These are phyloP conservation scores for Chrosomus eos DNA, from an alignment of 2,797 vertebrate genomes.

Conservation along the genomic window DNA sequence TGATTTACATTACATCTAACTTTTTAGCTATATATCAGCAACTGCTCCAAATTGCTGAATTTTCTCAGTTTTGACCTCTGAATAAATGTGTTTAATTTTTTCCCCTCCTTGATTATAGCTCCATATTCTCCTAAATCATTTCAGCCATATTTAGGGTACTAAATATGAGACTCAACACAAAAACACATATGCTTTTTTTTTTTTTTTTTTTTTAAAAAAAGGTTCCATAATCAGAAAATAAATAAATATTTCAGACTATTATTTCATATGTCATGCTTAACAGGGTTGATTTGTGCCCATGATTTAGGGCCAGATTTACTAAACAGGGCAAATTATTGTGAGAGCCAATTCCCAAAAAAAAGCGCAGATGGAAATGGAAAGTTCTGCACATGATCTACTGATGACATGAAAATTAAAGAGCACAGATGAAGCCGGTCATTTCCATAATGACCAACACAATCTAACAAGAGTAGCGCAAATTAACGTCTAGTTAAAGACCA, in stretches of 20 bases:
- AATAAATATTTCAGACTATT: not conserved
- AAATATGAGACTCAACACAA: not conserved
- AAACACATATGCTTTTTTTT: not conserved
- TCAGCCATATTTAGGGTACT: too few relatives aligned
- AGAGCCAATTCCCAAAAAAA: too few relatives aligned
- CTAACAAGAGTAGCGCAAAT: too few relatives aligned
- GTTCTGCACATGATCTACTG: too few relatives aligned
- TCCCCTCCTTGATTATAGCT: not conserved
- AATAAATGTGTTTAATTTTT: not conserved
- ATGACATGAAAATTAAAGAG: too few relatives aligned
- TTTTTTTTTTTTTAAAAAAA: not conserved
- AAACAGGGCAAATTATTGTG: too few relatives aligned
- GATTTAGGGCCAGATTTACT: too few relatives aligned
- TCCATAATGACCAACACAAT: too few relatives aligned
- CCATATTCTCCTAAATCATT: not conserved
- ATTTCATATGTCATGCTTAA: not conserved
- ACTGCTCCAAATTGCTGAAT: not conserved
- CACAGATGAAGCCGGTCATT: too few relatives aligned
- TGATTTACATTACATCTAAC: not conserved
- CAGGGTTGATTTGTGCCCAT: not conserved
- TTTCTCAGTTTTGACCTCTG: not conserved
- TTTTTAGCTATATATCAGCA: not conserved
- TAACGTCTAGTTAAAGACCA: too few relatives aligned
- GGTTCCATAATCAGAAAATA: not conserved
- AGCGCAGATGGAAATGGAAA: too few relatives aligned